Base-by-base conservation (phyloP, 30 jellyfish, hydroid and myxozoan genomes). In the Morbakka virulenta region DNA sequence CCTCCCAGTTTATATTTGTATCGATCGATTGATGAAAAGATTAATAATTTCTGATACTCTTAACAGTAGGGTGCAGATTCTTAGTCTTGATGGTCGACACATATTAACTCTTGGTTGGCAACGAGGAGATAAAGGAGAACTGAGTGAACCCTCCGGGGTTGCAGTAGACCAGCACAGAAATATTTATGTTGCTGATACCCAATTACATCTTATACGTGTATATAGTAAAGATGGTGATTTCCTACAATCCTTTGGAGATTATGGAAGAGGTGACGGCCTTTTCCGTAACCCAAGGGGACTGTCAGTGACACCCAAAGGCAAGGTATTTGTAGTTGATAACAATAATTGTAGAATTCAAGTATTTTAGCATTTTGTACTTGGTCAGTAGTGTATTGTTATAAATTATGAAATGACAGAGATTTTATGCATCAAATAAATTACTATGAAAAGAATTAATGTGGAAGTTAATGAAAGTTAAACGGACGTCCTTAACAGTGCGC, bases 211-310 rank as follows among this genome's bases (percentile, higher is more conserved):
- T 14, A 22, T 65, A 2, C 77, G 28, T 20, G 77, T 65, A 23
- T 65, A 20, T 65, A 31, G 31, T 22, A 65, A 66, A 28, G 21
- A 23, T 4, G 77, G 77, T 28, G 21, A 65, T 2, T 65, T 20
- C 28, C 53, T 65, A 2, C 77, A 65, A 14, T 14, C 77, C 67
- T 65, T 65, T 28, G 77, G 77, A 3, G 25, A 22, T 28, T 28
- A 14, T 6, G 77, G 77, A 14, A 14, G 21, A 11, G 65, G 12
- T 3, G 53, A 25, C 3, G 77, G 77, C 11, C 25, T 28, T 4
- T 65, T 65, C 28, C 53, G 31, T n/a, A 65, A 22, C 31, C 77
- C 77, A 20, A 65, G 22, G 28, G 77, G 77, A 20, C n/a, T 65
- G 22, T n/a, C 20, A 11, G 17, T 65, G 17, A n/a, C 25, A 14